Evolutionary conservation across 2,888 invertebrate genomes (phyloP), one percentile per base, ranked within the genome.

Genomic region (Nipponacmea schrenckii): DNA sequence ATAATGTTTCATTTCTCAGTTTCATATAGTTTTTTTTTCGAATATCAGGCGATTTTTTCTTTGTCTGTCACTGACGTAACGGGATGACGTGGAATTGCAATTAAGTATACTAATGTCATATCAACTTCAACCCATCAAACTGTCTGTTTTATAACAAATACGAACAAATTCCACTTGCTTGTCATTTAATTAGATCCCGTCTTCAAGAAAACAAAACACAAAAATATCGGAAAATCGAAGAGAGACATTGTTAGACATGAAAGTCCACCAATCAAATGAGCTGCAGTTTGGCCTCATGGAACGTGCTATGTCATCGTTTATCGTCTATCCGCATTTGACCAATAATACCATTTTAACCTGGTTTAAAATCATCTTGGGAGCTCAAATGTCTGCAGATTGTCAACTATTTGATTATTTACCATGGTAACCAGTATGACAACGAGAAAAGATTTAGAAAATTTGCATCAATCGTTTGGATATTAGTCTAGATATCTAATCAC

Each of bases 141-240:
- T 56, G 56, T 56, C 56, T 56, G 56, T 56, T 56, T 56, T 56
- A 24, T 20, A 24, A 56, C 56, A 56, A 56, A 56, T 56, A 24
- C 20, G 56, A 20, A 20, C n/a, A 56, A 56, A 56, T 24, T 12
- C 24, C 3, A 14, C 20, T 20, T 24, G 56, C 14, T 20, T 56
- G 56, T 24, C 20, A 56, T 56, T 24, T 56, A 56, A 56, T 56
- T 56, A 56, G 56, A 56, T 17, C 8, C 20, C 56, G n/a, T 24
- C 20, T 56, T 24, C 56, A 10, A 14, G 56, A 56, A 56, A 56
- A 56, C 20, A 20, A 56, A n/a, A n/a, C n/a, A n/a, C n/a, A n/a
- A 56, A 56, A 56, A 56, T 56, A 56, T 56, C 56, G 56, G 56
- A 56, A 56, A 56, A 56, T 56, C 56, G 56, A 56, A 56, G 56